Evolutionary conservation across 2,113 vertebrate genomes (phyloP).

Genomic region (Vidua macroura): DNA sequence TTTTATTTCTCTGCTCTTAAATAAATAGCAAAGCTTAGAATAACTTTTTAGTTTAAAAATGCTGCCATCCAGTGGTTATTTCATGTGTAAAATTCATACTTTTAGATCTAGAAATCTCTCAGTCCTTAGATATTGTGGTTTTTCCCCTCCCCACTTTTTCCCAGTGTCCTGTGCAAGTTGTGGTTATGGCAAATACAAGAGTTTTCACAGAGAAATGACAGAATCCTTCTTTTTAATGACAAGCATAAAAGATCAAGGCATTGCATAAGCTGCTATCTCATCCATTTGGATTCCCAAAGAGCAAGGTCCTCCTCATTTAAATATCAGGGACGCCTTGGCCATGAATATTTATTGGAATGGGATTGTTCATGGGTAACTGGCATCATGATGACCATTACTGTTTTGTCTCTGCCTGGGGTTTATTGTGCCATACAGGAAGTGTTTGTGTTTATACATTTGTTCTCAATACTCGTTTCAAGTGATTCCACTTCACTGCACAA

Average conservation of each 20-base stretch:
- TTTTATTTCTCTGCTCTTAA: neutral
- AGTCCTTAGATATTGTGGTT: neutral
- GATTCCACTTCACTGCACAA: neutral
- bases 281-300: neutral
- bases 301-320: neutral
- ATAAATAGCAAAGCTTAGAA: neutral
- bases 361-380: neutral
- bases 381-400: accelerated
- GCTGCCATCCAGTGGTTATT: slow-evolving; percentile 77
- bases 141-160: accelerated
- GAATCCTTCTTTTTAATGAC: neutral
- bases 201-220: neutral
- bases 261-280: neutral
- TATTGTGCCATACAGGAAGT: neutral
- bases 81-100: neutral
- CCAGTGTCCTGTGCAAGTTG: neutral
- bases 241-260: neutral
- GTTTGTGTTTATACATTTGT: neutral
- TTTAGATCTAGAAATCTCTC: neutral
- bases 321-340: neutral
- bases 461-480: neutral
- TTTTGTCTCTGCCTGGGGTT: neutral
- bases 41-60: slow-evolving; percentile 59
- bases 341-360: neutral
- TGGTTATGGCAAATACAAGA: neutral